Percentiles rank a stretch among this genome's conserved stretches.
These are phyloP conservation scores for Zosterops pallidus DNA, from an alignment of 2,113 vertebrate species.

Conservation along the genomic window DNA sequence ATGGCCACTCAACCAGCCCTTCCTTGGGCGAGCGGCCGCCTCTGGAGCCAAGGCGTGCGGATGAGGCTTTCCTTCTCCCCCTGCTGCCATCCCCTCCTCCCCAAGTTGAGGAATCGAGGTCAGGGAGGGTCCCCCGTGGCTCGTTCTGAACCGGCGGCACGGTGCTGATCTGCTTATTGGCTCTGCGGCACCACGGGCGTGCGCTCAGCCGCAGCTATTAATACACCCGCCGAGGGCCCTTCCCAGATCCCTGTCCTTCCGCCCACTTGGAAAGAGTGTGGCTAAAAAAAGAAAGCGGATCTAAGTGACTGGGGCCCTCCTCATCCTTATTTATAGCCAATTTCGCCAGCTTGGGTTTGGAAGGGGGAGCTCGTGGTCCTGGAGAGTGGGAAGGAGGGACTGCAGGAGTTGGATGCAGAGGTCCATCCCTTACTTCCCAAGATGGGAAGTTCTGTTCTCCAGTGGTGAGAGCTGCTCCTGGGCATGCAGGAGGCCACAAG, in stretches of 20 bases:
- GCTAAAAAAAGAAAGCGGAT: slow-evolving; percentile 50
- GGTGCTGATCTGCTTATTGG: slow-evolving; percentile 52
- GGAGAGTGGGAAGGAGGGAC: neutral
- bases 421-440: neutral
- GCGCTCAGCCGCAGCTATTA: slow-evolving; percentile 34
- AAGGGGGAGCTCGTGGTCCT: neutral
- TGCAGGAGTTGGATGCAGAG: neutral
- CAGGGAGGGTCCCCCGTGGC: slow-evolving; percentile 53
- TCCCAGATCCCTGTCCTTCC: slow-evolving; percentile 9
- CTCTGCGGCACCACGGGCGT: slow-evolving; percentile 2
- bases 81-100: slow-evolving; percentile 1
- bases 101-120: slow-evolving; percentile 65
- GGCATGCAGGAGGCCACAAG: rapidly evolving
- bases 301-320: slow-evolving; percentile 38
- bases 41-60: neutral
- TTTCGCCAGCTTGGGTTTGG: neutral
- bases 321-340: slow-evolving; percentile 26
- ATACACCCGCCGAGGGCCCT: slow-evolving; percentile 28
- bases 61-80: neutral
- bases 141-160: neutral
- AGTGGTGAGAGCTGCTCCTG: neutral
- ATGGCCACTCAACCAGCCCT: neutral
- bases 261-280: slow-evolving; percentile 11
- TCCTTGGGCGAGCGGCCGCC: neutral
- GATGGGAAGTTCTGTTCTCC: neutral